These are phyloP conservation scores for Gopherus flavomarginatus DNA, from an alignment of 2,113 vertebrate species.

Conservation along the genomic window DNA sequence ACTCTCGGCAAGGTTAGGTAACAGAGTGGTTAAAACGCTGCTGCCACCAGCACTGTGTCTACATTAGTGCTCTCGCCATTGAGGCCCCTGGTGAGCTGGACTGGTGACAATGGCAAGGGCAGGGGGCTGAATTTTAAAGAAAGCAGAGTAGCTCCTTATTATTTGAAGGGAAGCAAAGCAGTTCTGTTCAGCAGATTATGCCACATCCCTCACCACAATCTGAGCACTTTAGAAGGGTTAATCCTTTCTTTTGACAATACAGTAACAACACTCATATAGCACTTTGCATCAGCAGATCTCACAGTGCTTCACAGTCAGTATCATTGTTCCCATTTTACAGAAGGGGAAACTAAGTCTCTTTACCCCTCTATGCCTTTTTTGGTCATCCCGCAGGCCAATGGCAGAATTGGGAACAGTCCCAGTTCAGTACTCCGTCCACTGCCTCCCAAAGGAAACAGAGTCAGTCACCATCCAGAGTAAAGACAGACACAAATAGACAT, in stretches of 20 bases:
- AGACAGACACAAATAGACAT: too few relatives aligned
- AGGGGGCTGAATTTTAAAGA: neutral
- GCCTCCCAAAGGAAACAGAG: too few relatives aligned
- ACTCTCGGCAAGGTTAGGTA: too few relatives aligned
- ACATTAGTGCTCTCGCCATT: neutral
- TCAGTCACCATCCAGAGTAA: too few relatives aligned
- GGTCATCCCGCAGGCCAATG: too few relatives aligned
- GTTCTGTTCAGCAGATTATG: neutral
- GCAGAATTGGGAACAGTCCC: too few relatives aligned
- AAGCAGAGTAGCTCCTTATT: neutral
- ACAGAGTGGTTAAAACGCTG: neutral
- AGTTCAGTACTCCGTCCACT: too few relatives aligned
- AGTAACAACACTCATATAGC: neutral
- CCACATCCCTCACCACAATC: neutral
- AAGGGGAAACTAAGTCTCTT: neutral
- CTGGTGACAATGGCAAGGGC: fast-evolving
- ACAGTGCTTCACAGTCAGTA: slow-evolving; percentile 2
- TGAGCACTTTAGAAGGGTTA: neutral
- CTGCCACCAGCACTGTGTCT: neutral
- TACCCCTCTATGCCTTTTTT: too few relatives aligned
- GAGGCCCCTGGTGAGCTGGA: neutral
- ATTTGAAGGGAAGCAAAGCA: neutral
- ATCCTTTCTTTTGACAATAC: neutral
- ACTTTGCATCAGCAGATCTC: slow-evolving; percentile 6
- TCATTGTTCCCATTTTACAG: slow-evolving; percentile 6